These are phyloP conservation scores for Halichondria panicea DNA, from an alignment of 37 sponge, comb jelly and placozoan genomes.

Conservation along the genomic window DNA sequence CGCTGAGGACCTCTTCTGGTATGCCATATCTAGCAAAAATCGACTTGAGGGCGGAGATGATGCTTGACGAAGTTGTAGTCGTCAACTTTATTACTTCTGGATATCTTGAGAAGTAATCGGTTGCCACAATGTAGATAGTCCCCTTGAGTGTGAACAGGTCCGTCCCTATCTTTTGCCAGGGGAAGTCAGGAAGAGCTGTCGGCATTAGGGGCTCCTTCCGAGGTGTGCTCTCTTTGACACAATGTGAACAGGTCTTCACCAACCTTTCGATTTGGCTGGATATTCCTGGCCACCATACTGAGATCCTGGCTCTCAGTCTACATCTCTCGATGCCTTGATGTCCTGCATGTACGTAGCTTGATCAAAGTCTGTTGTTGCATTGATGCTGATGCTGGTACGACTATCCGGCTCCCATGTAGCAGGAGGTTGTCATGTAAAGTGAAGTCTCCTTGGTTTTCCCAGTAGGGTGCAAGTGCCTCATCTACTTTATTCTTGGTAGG, in stretches of 20 bases:
- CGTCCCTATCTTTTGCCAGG: conserved; percentile 51
- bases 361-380: conserved; percentile 20
- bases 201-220: conserved; percentile 28
- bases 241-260: conserved; percentile 31
- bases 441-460: conserved; percentile 24
- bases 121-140: conserved; percentile 11
- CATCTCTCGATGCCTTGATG: conserved; percentile 55
- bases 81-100: conserved; percentile 26
- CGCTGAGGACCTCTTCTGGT: conserved; percentile 12
- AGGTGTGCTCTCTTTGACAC: conserved; percentile 5
- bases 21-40: conserved; percentile 37
- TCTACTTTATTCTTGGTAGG: conserved; percentile 15
- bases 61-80: conserved; percentile 5
- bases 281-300: conserved; percentile 67
- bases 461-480: conserved; percentile 10
- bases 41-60: conserved; percentile 22
- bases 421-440: conserved; percentile 15
- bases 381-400: conserved; percentile 10
- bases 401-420: conserved; percentile 26
- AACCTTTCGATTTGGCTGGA: conserved; percentile 24
- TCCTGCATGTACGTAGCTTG: no score
- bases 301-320: conserved; percentile 3
- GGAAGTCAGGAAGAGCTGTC: conserved; percentile 18
- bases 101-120: conserved; percentile 53
- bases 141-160: conserved; percentile 38